Conservation (phyloP, 2,113 vertebrate species). For the Bos javanicus region DNA sequence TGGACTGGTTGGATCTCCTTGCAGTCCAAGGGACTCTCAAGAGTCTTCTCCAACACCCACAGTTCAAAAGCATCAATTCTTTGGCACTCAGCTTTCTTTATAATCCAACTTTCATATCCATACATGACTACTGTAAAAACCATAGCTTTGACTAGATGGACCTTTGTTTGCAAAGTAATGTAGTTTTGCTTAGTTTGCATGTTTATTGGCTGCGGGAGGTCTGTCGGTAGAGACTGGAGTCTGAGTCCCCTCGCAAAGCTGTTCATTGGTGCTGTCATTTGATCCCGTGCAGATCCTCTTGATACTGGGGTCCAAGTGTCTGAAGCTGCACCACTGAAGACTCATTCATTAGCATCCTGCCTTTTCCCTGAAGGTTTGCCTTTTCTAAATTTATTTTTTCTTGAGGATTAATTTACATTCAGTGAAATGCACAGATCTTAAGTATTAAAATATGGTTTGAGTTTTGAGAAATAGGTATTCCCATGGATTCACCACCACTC, state of each 20-base stretch:
- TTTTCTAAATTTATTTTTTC: background rate
- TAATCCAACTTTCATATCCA: background rate
- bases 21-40: background rate
- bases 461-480: background rate
- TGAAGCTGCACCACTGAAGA: background rate
- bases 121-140: background rate
- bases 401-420: background rate
- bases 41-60: background rate
- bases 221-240: background rate
- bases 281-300: background rate
- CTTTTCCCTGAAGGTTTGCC: background rate
- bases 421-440: background rate
- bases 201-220: background rate
- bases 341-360: background rate
- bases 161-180: background rate
- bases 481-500: background rate
- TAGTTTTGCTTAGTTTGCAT: background rate
- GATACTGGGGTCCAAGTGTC: background rate
- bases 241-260: rapidly evolving
- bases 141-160: background rate
- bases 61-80: background rate
- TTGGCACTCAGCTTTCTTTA: background rate
- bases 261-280: background rate
- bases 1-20: background rate
- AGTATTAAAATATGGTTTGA: background rate